Evolutionary conservation across 2,888 invertebrate species (phyloP), one percentile per base, ranked within the genome.

Genomic region (Caenorhabditis sp.): DNA sequence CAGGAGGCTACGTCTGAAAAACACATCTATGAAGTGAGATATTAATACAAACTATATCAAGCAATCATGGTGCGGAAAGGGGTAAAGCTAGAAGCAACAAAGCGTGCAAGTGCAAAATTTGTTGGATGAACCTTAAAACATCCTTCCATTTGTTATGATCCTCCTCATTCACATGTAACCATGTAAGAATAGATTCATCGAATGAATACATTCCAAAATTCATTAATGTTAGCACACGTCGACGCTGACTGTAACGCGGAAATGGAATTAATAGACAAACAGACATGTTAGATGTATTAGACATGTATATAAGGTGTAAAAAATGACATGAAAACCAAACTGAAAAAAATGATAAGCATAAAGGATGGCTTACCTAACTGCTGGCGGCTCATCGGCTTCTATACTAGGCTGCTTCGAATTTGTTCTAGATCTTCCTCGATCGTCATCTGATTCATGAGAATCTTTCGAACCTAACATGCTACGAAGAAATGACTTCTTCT

Each of bases 191-290:
- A 12, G 83, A 76, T 64, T 86, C 86, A 64, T 86, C 87, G 70
- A 84, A 84, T 50, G 84, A 78, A 70, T 81, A 78, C 81, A 87
- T 71, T 66, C 87, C 87, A 63, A 84, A 87, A 70, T 81, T 81
- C 81, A 86, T 71, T 70, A 87, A 78, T 58, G 85, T 85, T 58
- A 84, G 78, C 68, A 87, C 81, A 62, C 87, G 85, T 52, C 84
- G 83, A 56, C 87, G 83, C 77, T 87, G 87, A 76, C 87, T 87
- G 80, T 67, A 79, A 71, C 58, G 54, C 62, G 61, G 50, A 4
- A n/a, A 50, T 43, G 1, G 43, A 43, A 43, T 43, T 43, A 43
- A 43, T 17, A 50, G 53, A 20, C n/a, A 52, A 52, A 52, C n/a
- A 52, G 21, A 58, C 31, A 58, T 56, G 56, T 61, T 59, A 64